Evolutionary conservation across 2,888 invertebrate species (phyloP).

Genomic region (Chrysolina oricalcia): DNA sequence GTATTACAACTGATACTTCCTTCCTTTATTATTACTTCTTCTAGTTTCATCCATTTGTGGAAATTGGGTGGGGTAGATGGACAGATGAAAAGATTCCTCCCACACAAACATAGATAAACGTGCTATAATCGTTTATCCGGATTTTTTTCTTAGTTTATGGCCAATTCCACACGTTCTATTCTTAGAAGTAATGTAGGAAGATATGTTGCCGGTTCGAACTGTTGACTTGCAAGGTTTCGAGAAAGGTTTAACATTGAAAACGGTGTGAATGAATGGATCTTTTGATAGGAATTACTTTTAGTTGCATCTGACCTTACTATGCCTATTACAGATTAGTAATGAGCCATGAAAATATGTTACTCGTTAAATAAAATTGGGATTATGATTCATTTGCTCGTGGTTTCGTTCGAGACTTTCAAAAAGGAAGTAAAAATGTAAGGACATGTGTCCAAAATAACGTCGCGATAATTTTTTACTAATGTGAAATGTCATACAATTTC

Average conservation of each 20-base stretch:
- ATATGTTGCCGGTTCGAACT: constrained; percentile 3
- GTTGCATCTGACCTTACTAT: constrained; percentile 9
- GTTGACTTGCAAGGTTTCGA: constrained; percentile 11
- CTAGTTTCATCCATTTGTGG: constrained; percentile 17
- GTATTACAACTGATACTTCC: background rate
- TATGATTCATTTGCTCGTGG: background rate
- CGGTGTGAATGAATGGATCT: background rate
- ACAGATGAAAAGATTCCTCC: constrained; percentile 32
- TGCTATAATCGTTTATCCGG: constrained; percentile 27
- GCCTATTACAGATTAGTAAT: background rate
- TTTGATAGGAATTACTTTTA: background rate
- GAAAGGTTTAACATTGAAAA: constrained; percentile 24
- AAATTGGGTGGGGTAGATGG: constrained; percentile 39
- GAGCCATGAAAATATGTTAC: background rate
- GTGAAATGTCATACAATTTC: too few relatives aligned
- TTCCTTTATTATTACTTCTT: background rate
- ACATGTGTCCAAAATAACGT: too few relatives aligned
- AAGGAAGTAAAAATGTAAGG: background rate
- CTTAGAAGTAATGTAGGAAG: constrained; percentile 44
- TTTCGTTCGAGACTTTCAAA: background rate
- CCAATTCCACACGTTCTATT: constrained; percentile 27
- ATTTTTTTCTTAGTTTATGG: constrained; percentile 26
- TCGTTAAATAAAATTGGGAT: background rate
- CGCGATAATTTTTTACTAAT: too few relatives aligned
- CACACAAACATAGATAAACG: constrained; percentile 33